Evolutionary conservation across 2,888 invertebrate species (phyloP).

Genomic region (Morpho helenor): DNA sequence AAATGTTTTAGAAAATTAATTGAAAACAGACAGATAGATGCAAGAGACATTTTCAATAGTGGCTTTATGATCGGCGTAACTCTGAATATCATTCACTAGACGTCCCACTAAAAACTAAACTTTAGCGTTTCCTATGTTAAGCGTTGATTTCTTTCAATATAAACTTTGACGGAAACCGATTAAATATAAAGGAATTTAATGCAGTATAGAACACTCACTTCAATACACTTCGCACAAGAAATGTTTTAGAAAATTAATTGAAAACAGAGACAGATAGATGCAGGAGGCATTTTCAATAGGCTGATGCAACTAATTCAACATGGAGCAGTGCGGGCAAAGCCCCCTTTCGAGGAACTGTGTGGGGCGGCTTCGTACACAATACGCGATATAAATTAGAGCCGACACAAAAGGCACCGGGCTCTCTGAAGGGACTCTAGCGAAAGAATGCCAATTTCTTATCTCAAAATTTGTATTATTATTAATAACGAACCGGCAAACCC

Average conservation of each 20-base stretch:
- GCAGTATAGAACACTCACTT: too few relatives aligned
- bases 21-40: too few relatives aligned
- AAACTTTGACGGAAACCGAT: neutral
- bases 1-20: too few relatives aligned
- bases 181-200: neutral
- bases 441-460: conserved; percentile 78
- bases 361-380: conserved; percentile 73
- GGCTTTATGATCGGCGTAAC: too few relatives aligned
- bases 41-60: too few relatives aligned
- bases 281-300: conserved; percentile 58
- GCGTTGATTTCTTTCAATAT: too few relatives aligned
- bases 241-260: conserved; percentile 14
- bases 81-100: too few relatives aligned
- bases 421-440: conserved; percentile 71
- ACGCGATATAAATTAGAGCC: conserved; percentile 77
- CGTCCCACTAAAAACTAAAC: too few relatives aligned
- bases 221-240: neutral
- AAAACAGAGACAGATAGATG: conserved; percentile 39
- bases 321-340: conserved; percentile 52
- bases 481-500: conserved; percentile 52
- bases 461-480: conserved; percentile 68
- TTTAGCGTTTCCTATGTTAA: too few relatives aligned
- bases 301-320: conserved; percentile 69
- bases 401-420: conserved; percentile 70
- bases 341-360: conserved; percentile 69